Base-by-base conservation (phyloP, 1,140 invertebrate species). In the Carcinoscorpius rotundicauda region DNA sequence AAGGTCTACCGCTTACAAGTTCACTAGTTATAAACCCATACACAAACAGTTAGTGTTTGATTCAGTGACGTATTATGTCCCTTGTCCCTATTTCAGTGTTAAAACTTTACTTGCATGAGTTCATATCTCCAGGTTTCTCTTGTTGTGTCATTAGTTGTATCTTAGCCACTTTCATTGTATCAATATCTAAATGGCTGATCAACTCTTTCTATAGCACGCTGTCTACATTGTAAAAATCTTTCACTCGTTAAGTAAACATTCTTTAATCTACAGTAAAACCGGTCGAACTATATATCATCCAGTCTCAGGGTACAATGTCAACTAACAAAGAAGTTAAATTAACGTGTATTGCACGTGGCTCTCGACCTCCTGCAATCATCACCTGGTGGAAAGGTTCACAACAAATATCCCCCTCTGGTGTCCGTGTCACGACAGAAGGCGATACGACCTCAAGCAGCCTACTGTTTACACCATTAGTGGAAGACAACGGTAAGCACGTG, bases 321-420 rank as follows among this genome's bases (percentile, higher is more conserved):
- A 87, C 88, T 3, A 86, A 85, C 52, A 82, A 87, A 71, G 81
- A 84, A 73, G 90, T 91, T 77, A 88, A 92, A 73, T 81, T 93
- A 2, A 80, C 89, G 59, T 93, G 90, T 76, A 85, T 86, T 74
- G 88, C 88, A 72, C 86, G 86, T 58, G 91, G 91, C 11, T 91
- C 90, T 3, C 79, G 89, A 71, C 91, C 91, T 3, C 85, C 87
- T 2, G 89, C 90, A 6, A 84, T 81, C 58, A 86, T 93, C 65
- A 91, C 87, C 11, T 93, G 91, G 91, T 89, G 88, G 73, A 85
- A 86, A 53, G 63, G 56, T 8, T 84, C 83, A 4, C 81, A 83
- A 66, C 81, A 80, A 69, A 73, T 91, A 57, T n/a, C 62, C 8
- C 29, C 29, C 29, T 29, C 29, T 29, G 29, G 29, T 29, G 29